A percentile compares a stretch with the other conserved stretches of the same genome.
Conservation (phyloP, 2,797 vertebrate species). For the Onychomys arenicola region DNA sequence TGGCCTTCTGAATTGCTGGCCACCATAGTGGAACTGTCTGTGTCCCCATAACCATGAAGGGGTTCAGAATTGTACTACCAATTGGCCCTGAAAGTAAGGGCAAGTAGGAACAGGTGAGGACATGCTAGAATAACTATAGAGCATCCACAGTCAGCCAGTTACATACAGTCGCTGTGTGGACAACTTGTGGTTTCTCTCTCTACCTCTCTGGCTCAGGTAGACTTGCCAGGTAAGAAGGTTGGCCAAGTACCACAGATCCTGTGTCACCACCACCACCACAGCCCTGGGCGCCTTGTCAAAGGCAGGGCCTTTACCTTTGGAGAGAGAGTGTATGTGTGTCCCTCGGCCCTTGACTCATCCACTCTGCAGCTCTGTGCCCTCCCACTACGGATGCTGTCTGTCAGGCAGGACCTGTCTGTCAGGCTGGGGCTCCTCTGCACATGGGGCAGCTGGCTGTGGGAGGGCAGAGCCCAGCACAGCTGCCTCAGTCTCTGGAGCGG, state of each 20-base stretch:
- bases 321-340: constrained; percentile 64
- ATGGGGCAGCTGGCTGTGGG: not conserved
- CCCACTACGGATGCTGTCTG: constrained; percentile 58
- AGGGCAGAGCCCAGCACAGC: not conserved
- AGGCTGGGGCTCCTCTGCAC: constrained; percentile 12
- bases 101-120: not conserved
- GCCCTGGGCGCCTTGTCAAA: not conserved
- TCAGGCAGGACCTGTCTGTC: constrained; percentile 63
- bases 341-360: constrained; percentile 67
- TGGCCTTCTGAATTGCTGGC: not conserved
- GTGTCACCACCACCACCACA: too few relatives aligned
- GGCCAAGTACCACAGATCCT: too few relatives aligned
- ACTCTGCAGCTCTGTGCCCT: not conserved
- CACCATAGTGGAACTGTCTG: not conserved
- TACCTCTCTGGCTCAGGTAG: not conserved
- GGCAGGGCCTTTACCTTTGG: constrained; percentile 62
- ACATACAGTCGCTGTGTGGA: not conserved
- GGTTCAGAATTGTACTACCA: not conserved
- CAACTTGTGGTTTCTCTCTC: not conserved
- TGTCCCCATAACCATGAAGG: not conserved
- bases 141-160: not conserved
- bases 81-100: not conserved
- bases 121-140: not conserved
- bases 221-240: not conserved
- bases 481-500: not conserved